These are phyloP conservation scores for Collichthys lucidus DNA, from an alignment of 2,113 vertebrate genomes.

Conservation along the genomic window DNA sequence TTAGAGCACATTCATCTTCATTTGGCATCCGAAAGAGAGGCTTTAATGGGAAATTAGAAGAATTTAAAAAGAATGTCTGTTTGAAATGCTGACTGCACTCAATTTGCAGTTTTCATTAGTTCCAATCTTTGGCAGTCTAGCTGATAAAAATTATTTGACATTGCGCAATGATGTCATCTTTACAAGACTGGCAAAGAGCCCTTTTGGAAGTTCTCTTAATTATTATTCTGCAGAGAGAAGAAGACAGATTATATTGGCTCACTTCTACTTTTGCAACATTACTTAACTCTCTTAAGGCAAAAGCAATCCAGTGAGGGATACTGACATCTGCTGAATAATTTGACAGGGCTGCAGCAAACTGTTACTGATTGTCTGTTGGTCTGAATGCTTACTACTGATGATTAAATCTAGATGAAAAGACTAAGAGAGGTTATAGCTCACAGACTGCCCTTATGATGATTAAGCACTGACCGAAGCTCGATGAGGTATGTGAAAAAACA, in stretches of 20 bases:
- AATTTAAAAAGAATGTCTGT: slow-evolving; percentile 49
- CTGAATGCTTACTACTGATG: slow-evolving; percentile 40
- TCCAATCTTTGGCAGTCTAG: slow-evolving; percentile 64
- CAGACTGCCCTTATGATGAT: slow-evolving; percentile 62
- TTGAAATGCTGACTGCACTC: slow-evolving; percentile 74
- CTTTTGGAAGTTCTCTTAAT: slow-evolving; percentile 80
- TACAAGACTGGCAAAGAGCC: slow-evolving; percentile 80
- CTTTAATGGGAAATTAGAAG: slow-evolving; percentile 63
- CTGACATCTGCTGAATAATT: slow-evolving; percentile 82
- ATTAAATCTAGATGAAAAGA: slow-evolving; percentile 59
- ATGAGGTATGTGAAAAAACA: slow-evolving; percentile 70
- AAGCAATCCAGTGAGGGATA: slow-evolving; percentile 65
- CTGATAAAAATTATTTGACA: slow-evolving; percentile 77
- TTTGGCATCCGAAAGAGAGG: slow-evolving; percentile 51
- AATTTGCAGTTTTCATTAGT: slow-evolving; percentile 77
- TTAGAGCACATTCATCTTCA: slow-evolving; percentile 62
- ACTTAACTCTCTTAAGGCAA: slow-evolving; percentile 70
- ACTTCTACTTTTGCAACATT: slow-evolving; percentile 75
- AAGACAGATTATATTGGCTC: slow-evolving; percentile 77
- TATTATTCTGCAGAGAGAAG: slow-evolving; percentile 73
- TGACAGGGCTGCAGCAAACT: slow-evolving; percentile 65
- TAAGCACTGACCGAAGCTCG: slow-evolving; percentile 61
- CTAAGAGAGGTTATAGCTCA: slow-evolving; percentile 56
- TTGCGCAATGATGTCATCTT: slow-evolving; percentile 84
- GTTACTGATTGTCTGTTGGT: slow-evolving; percentile 46